Evolutionary conservation across 2,888 invertebrate genomes (phyloP).

Genomic region (Thecophora atra): DNA sequence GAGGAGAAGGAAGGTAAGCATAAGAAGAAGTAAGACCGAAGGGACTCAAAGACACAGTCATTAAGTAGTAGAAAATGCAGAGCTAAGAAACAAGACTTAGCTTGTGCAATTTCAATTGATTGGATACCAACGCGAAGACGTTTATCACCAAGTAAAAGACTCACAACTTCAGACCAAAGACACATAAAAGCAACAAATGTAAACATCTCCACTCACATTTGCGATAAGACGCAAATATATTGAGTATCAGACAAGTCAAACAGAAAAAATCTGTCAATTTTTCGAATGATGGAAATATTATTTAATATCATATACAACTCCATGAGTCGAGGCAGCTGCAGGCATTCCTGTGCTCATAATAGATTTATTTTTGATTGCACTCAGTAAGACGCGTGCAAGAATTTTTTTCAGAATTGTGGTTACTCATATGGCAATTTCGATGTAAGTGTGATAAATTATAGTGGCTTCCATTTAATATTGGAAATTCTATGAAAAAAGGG

Average conservation of each 20-base stretch:
- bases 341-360: too few relatives aligned
- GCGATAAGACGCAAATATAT: neutral
- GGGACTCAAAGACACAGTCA: too few relatives aligned
- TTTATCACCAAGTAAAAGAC: conserved; percentile 49
- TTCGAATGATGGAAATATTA: too few relatives aligned
- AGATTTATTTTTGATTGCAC: conserved; percentile 10
- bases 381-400: conserved; percentile 5
- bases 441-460: neutral
- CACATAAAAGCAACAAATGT: neutral
- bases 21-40: too few relatives aligned
- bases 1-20: too few relatives aligned
- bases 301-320: too few relatives aligned
- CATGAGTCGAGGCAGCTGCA: too few relatives aligned
- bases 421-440: neutral
- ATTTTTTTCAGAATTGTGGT: neutral
- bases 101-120: conserved; percentile 17
- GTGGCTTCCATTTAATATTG: too few relatives aligned
- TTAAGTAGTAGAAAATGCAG: too few relatives aligned
- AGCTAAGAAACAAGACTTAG: neutral
- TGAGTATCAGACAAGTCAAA: too few relatives aligned
- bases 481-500: too few relatives aligned
- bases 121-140: conserved; percentile 43
- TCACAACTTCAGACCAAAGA: conserved; percentile 4
- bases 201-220: neutral
- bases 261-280: too few relatives aligned